Base-by-base conservation (phyloP, 2,797 vertebrate species). In the Hafferia zeledoni region DNA sequence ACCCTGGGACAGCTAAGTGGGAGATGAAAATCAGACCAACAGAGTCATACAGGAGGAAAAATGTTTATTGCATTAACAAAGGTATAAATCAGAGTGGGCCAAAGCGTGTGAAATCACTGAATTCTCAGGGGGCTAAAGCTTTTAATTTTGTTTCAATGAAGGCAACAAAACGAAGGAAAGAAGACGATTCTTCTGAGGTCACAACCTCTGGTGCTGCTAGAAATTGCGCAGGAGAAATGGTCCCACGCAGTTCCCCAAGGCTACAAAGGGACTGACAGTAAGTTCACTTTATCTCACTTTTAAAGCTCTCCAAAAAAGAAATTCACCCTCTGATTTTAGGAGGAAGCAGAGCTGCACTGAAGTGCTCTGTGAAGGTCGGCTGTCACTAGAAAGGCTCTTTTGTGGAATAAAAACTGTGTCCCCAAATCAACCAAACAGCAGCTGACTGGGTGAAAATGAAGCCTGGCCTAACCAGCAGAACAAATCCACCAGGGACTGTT, bases 71-170 rank as follows among this genome's bases (percentile, higher is more conserved):
- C 71, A 61, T 94, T 93, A 86, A 65, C 68, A 74, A 88, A 93
- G 64, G 89, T 94, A 90, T 89, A 91, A 96, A 93, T 91, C 93
- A 94, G 44, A 60, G 13, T n/a, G 27, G 64, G 20, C 52, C 80
- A 67, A 89, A 91, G 67, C 0, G 15, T 86, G 67, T 90, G 89
- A 95, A 96, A 88, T 79, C 59, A 70, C 12, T 8, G 49, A 82
- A 87, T 90, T 86, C 46, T 92, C 22, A 18, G 30, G 37, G 16
- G 11, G 3, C 53, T 91, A 78, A 83, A 83, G 72, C 49, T 93
- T 96, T 93, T 91, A 50, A 39, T 84, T 93, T 90, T 72, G 11
- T 70, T 91, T 84, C 77, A 67, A 41, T 56, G 90, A 94, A 96
- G 19, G 24, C 55, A 93, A 72, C 20, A 11, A 1, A 88, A 88